These are phyloP conservation scores for Agonopterix arenella DNA, from an alignment of 2,888 invertebrate genomes.

Conservation along the genomic window DNA sequence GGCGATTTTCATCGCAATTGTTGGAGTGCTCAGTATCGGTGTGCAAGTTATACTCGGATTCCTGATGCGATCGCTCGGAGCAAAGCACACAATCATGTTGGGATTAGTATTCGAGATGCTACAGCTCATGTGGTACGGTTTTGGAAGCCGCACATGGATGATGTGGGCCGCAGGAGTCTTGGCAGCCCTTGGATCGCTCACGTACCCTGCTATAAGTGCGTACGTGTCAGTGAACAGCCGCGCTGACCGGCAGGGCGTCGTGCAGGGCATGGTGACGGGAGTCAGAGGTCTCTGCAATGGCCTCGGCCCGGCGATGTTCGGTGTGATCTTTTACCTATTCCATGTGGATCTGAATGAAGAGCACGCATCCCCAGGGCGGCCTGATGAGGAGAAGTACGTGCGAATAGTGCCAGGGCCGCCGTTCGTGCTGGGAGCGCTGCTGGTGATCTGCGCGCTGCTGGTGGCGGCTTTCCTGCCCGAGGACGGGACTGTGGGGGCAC, in stretches of 20 bases:
- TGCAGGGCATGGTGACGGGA: slow-evolving; percentile 99
- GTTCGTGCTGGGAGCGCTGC: slow-evolving; percentile 97
- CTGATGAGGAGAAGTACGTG: slow-evolving; percentile 72
- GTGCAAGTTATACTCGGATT: slow-evolving; percentile 93
- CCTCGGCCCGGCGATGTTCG: slow-evolving; percentile 98
- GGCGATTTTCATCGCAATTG: slow-evolving; percentile 97
- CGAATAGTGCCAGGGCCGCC: slow-evolving; percentile 97
- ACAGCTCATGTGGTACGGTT: slow-evolving; percentile 98
- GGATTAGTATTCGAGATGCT: slow-evolving; percentile 97
- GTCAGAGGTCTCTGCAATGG: slow-evolving; percentile 99
- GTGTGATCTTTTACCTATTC: slow-evolving; percentile 98
- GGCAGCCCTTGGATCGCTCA: slow-evolving; percentile 96
- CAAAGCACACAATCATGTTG: slow-evolving; percentile 98
- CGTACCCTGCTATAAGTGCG: slow-evolving; percentile 99
- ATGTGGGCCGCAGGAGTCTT: slow-evolving; percentile 99
- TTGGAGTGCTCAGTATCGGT: slow-evolving; percentile 96
- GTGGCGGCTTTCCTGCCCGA: slow-evolving; percentile 93
- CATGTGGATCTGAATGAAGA: slow-evolving; percentile 97
- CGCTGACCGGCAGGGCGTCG: slow-evolving; percentile 97
- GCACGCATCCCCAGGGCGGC: slow-evolving; percentile 42
- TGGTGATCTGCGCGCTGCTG: slow-evolving; percentile 96
- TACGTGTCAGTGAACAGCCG: slow-evolving; percentile 98
- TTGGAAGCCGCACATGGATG: slow-evolving; percentile 98
- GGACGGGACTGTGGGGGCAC: slow-evolving; percentile 61
- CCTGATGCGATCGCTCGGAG: slow-evolving; percentile 90